Conservation (phyloP, 2,113 vertebrate species). For the Crotalus helleri region DNA sequence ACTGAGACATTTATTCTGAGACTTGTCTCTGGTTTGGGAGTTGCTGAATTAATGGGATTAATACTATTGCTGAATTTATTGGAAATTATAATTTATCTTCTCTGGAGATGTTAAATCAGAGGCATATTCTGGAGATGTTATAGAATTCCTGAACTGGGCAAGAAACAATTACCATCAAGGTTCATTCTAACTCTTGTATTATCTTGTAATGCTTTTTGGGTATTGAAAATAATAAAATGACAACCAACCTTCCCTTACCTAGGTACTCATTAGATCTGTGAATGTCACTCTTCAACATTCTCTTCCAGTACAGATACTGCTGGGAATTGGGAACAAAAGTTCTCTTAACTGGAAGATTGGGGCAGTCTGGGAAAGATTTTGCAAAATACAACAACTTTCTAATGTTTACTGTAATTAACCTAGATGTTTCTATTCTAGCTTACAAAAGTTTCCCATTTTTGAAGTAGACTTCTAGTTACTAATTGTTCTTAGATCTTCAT, state of each 20-base stretch:
- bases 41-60: background rate
- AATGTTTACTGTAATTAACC: background rate
- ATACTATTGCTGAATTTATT: background rate
- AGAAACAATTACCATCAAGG: background rate
- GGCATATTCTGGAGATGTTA: background rate
- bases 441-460: background rate
- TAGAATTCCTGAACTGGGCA: background rate
- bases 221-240: background rate
- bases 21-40: background rate
- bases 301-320: background rate
- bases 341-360: background rate
- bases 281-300: background rate
- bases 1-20: background rate
- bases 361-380: background rate
- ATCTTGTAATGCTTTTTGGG: background rate
- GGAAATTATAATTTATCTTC: background rate
- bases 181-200: background rate
- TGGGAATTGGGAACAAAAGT: background rate
- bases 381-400: background rate
- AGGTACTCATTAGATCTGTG: background rate
- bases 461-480: background rate
- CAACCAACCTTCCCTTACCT: background rate
- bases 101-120: background rate
- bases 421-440: background rate
- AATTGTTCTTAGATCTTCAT: background rate